phyloP scores from a whole-genome alignment of 2,888 invertebrate genomes.

The Diachrysia chrysitis region DNA sequence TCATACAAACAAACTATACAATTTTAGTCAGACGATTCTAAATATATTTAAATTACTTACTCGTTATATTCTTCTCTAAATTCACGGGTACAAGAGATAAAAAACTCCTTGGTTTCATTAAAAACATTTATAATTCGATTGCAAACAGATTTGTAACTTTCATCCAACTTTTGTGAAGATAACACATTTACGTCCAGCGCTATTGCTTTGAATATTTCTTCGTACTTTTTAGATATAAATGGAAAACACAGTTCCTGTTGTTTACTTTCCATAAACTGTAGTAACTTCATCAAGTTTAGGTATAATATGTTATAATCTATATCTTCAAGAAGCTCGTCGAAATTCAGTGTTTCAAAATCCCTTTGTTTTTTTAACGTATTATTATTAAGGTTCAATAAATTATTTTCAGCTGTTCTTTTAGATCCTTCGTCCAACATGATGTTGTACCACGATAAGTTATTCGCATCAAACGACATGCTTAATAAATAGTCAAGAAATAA shows the following conservation, averaged over 20 bases:
- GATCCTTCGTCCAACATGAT: not conserved
- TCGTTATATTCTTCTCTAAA: not conserved
- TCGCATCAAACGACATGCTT: not conserved
- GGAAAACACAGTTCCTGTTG: constrained; percentile 55
- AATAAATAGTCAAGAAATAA: not conserved
- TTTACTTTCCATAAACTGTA: constrained; percentile 45
- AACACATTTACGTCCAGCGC: constrained; percentile 51
- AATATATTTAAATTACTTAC: constrained; percentile 27
- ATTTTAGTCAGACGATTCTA: not conserved
- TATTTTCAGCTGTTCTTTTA: not conserved
- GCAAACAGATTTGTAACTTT: constrained; percentile 31
- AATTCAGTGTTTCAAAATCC: not conserved
- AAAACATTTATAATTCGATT: constrained; percentile 52
- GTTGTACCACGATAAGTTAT: not conserved
- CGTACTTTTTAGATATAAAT: constrained; percentile 36
- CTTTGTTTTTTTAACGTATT: not conserved
- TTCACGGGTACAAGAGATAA: constrained; percentile 48
- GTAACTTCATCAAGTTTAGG: constrained; percentile 12
- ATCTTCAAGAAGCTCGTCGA: constrained; percentile 14
- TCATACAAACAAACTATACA: not conserved
- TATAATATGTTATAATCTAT: constrained; percentile 12
- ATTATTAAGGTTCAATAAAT: not conserved
- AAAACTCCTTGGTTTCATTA: constrained; percentile 41
- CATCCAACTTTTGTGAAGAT: constrained; percentile 35
- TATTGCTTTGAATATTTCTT: constrained; percentile 60